Evolutionary conservation across 2,797 vertebrate species (phyloP).

Genomic region (Melanotaenia nigrans): DNA sequence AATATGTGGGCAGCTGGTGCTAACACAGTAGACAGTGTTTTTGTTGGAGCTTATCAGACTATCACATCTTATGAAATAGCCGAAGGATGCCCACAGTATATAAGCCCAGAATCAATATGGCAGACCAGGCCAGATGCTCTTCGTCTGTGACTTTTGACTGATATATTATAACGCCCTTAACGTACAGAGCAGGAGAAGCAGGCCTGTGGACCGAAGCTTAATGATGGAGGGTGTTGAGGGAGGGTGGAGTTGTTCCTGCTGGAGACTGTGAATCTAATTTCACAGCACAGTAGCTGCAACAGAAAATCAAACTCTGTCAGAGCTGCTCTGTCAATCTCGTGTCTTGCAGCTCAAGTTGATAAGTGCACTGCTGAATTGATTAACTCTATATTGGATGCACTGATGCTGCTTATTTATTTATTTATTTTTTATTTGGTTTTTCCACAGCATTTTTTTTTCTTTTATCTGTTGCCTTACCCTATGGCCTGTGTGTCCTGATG

Average conservation of each 20-base stretch:
- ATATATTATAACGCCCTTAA: slow-evolving; percentile 78
- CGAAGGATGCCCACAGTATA: slow-evolving; percentile 79
- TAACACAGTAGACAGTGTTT: slow-evolving; percentile 81
- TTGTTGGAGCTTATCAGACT: slow-evolving; percentile 81
- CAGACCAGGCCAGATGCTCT: slow-evolving; percentile 74
- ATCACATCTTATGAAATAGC: slow-evolving; percentile 82
- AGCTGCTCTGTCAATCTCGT: slow-evolving; percentile 80
- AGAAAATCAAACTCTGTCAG: slow-evolving; percentile 84
- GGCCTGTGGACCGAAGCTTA: slow-evolving; percentile 72
- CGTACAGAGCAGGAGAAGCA: slow-evolving; percentile 69
- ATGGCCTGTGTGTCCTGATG: slow-evolving; percentile 6
- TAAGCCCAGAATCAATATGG: slow-evolving; percentile 81
- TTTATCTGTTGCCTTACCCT: slow-evolving; percentile 24
- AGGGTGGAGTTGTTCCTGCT: slow-evolving; percentile 56
- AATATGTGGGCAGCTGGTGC: slow-evolving; percentile 78
- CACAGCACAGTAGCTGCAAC: slow-evolving; percentile 84
- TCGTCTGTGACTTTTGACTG: slow-evolving; percentile 82
- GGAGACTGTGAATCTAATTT: slow-evolving; percentile 86
- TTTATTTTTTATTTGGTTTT: slow-evolving; percentile 11
- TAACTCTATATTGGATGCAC: slow-evolving; percentile 77
- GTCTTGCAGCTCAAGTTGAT: slow-evolving; percentile 80
- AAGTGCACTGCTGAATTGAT: slow-evolving; percentile 82
- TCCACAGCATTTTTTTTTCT: slow-evolving; percentile 18
- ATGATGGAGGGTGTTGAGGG: slow-evolving; percentile 62
- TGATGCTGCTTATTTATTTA: slow-evolving; percentile 51